Base-by-base conservation (phyloP, 2,797 vertebrate species). In the Thaleichthys pacificus region DNA sequence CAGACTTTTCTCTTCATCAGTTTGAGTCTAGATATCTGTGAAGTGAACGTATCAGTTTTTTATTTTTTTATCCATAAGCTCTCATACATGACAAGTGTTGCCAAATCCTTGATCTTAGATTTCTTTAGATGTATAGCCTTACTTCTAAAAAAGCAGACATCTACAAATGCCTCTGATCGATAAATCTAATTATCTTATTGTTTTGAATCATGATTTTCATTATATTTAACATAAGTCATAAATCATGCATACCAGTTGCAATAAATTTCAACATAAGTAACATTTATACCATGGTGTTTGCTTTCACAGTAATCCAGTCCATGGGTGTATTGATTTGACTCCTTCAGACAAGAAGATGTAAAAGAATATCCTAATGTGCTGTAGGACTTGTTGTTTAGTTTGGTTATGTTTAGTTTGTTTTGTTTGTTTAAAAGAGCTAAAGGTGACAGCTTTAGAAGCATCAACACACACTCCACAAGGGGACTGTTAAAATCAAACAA, bases 61-160 rank as follows among this genome's bases (percentile, higher is more conserved):
- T 19, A 15, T 19, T 21, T 1, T 54, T 54, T 14, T 15, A 56
- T 56, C 4, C 24, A 0, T 65, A 9, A 21, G 8, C 26, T 57
- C 26, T 68, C 51, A 24, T 61, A 72, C 66, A 70, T 62, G 54
- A 70, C 73, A 85, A 84, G 70, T 81, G 79, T 87, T 81, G 74
- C 58, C 61, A 73, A 60, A n/a, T 72, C 65, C 75, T 49, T 4
- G 61, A 19, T 60, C 7, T 3, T 15, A 76, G 61, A 69, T 14
- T 28, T 42, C 8, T 5, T 3, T 19, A 76, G 61, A 69, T 12
- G 22, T 42, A 12, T 12, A 47, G 51, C 51, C 17, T n/a, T 1
- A 51, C 14, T 51, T 51, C 11, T 51, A n/a, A 7, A 56, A n/a
- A 17, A 56, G 5, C 15, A n/a, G 51, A 56, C 3, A 54, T n/a